These are phyloP conservation scores for Xiphophorus birchmanni DNA, from an alignment of 2,797 vertebrate species.

Conservation along the genomic window DNA sequence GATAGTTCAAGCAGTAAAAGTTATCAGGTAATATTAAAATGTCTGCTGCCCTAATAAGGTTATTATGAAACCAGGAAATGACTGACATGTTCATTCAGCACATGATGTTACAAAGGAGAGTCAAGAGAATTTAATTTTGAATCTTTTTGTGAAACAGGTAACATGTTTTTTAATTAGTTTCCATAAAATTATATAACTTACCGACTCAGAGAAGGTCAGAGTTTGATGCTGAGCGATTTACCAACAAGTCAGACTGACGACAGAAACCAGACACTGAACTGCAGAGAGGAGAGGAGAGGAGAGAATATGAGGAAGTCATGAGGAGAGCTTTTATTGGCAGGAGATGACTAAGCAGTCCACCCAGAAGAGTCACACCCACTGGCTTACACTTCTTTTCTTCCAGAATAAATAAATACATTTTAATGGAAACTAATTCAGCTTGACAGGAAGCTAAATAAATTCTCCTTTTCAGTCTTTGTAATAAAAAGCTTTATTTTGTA, in stretches of 20 bases:
- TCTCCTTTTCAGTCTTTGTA: not conserved
- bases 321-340: not conserved
- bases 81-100: not conserved
- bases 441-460: not conserved
- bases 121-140: not conserved
- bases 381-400: not conserved
- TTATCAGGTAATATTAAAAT: not conserved
- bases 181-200: not conserved
- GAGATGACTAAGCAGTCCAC: not conserved
- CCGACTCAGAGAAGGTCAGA: not conserved
- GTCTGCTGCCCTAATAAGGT: not conserved
- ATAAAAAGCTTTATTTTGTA: not conserved
- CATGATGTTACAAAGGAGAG: not conserved
- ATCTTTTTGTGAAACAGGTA: not conserved
- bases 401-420: not conserved
- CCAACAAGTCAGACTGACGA: not conserved
- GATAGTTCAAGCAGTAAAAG: too few relatives aligned
- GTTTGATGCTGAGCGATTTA: not conserved
- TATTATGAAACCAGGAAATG: too few relatives aligned
- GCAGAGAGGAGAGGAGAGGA: not conserved
- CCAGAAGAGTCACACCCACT: not conserved
- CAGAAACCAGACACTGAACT: not conserved
- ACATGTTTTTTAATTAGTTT: not conserved
- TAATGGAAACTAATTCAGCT: not conserved
- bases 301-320: not conserved